Conservation (phyloP, 2,113 vertebrate genomes). For the Brachypodius melanocephalos region DNA sequence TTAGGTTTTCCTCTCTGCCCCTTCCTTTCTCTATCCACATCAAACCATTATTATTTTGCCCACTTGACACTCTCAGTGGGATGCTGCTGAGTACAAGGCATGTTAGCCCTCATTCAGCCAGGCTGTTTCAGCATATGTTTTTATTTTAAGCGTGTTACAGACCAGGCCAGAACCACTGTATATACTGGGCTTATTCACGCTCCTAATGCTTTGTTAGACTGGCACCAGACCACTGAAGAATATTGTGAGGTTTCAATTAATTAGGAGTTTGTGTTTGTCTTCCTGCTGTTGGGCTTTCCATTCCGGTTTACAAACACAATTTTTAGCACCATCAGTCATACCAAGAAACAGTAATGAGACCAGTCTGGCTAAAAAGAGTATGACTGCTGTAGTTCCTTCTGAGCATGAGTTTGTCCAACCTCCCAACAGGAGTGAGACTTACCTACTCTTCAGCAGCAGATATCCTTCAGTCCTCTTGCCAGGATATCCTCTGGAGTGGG, state of each 20-base stretch:
- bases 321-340: conserved; percentile 41
- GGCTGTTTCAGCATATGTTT: conserved; percentile 35
- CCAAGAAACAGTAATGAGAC: conserved; percentile 3
- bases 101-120: conserved; percentile 14
- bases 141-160: conserved; percentile 38
- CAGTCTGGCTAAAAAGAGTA: not conserved
- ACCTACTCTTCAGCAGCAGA: not conserved
- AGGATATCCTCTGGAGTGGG: conserved; percentile 27
- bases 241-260: conserved; percentile 45
- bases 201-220: conserved; percentile 25
- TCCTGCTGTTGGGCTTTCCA: conserved; percentile 34
- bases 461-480: conserved; percentile 12
- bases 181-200: conserved; percentile 8
- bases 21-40: conserved; percentile 36
- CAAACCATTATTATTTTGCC: conserved; percentile 55
- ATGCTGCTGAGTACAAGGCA: not conserved
- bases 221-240: conserved; percentile 16
- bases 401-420: not conserved
- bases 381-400: not conserved
- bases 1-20: not conserved
- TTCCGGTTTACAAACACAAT: conserved; percentile 27
- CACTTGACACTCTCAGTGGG: conserved; percentile 52
- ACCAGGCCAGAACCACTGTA: conserved; percentile 25
- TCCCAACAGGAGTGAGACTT: not conserved
- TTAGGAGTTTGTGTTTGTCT: conserved; percentile 28